These are phyloP conservation scores for Dendrophyllia cribrosa DNA, from an alignment of 64 coral and sea anemone species.

Conservation along the genomic window DNA sequence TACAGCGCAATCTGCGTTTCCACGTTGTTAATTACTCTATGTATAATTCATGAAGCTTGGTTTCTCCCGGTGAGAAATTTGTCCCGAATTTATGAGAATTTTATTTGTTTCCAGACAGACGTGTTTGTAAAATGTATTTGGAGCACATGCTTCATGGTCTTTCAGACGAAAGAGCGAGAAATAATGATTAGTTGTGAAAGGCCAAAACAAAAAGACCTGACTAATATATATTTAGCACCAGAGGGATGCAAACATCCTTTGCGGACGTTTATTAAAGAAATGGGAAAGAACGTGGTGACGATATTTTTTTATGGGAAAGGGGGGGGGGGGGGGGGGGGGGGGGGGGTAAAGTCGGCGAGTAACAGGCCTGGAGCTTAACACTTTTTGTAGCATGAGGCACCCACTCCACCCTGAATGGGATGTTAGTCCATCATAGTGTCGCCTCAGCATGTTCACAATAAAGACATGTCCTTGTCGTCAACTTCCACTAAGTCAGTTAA, in stretches of 20 bases:
- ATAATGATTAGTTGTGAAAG: neutral
- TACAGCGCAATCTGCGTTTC: neutral
- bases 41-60: neutral
- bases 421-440: too few species aligned
- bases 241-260: neutral
- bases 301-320: too few species aligned
- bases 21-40: neutral
- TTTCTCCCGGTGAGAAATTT: constrained; percentile 18
- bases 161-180: neutral
- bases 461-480: too few species aligned
- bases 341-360: too few species aligned
- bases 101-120: constrained; percentile 15
- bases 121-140: neutral
- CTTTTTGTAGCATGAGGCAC: too few species aligned
- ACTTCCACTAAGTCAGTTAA: too few species aligned
- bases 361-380: too few species aligned
- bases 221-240: constrained; percentile 28
- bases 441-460: too few species aligned
- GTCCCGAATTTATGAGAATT: neutral
- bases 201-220: neutral
- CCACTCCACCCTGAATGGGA: too few species aligned
- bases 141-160: neutral
- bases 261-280: constrained; percentile 29
- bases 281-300: neutral
- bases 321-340: too few species aligned